Evolutionary conservation across 2,888 invertebrate genomes (phyloP).

Genomic region (Diachrysia chrysitis): DNA sequence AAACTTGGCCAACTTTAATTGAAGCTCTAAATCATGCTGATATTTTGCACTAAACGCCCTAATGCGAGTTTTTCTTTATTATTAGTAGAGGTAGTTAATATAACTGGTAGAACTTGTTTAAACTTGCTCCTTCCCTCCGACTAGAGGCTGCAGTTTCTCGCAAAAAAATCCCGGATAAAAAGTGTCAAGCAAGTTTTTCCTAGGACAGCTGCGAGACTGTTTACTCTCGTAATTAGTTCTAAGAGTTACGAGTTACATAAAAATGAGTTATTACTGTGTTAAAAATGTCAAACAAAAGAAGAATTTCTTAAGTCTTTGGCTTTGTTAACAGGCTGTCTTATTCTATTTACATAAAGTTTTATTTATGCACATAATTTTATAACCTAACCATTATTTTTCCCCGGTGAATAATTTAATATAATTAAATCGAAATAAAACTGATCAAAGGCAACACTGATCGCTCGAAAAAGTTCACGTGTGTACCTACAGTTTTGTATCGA

Average conservation of each 20-base stretch:
- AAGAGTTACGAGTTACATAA: conserved; percentile 18
- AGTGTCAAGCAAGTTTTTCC: conserved; percentile 30
- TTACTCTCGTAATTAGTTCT: conserved; percentile 38
- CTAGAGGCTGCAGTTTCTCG: conserved; percentile 27
- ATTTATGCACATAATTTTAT: no score
- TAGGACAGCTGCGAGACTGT: conserved; percentile 24
- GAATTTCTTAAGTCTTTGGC: background rate
- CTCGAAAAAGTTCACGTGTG: no score
- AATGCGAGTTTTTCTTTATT: conserved; percentile 60
- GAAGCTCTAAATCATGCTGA: conserved; percentile 54
- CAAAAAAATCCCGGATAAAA: conserved; percentile 28
- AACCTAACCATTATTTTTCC: no score
- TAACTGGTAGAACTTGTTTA: conserved; percentile 57
- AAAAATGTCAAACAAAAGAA: conserved; percentile 25
- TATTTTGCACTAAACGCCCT: conserved; percentile 55
- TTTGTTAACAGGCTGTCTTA: conserved; percentile 7
- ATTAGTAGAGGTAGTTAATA: conserved; percentile 55
- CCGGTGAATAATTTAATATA: no score
- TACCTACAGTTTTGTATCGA: no score
- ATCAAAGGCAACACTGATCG: no score
- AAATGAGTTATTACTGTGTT: conserved; percentile 35
- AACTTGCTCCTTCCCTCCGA: conserved; percentile 44
- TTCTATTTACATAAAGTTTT: background rate
- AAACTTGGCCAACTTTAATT: conserved; percentile 58
- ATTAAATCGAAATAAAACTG: no score